Evolutionary conservation across 1,140 invertebrate genomes (phyloP), one percentile per base, ranked within the genome.

Genomic region (Zelostemma sp.): DNA sequence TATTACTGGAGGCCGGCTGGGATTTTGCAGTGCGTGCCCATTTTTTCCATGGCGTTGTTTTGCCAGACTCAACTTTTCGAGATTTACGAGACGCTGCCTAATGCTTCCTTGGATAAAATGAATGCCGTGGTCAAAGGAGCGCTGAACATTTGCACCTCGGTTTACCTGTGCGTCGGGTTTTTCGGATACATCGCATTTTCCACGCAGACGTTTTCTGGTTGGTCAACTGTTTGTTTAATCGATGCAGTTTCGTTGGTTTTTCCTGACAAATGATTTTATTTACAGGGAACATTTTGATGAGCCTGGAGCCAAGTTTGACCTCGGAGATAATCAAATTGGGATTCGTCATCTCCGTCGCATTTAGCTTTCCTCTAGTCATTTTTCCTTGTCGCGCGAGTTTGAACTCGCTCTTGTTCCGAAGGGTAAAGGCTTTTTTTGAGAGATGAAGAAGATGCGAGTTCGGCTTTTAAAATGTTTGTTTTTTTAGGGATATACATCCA

Each of bases 61-160:
- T 98, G 96, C 87, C 96, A 98, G 88, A 97, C 95, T 89, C 97
- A 99, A 86, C 83, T 99, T 19, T 99, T 99, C 86, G 94, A 97
- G 82, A 93, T 99, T 57, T 98, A 97, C 80, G 95, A 97, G 71
- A 91, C 92, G 6, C 87, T 97, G 19, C 93, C 94, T 1, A 95
- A 95, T 76, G 90, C 93, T 25, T 94, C 94, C 8, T 80, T 97
- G 33, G 94, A 95, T 63, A 93, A 93, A 79, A 95, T 98, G 90
- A 96, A 97, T 78, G 80, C 88, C 64, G 91, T 98, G 51, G 92
- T 97, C 1, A 90, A 90, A 75, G 91, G 92, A 62, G 96, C 97
- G 11, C 91, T 98, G 19, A 94, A 95, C 86, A 92, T 98, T 69
- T 98, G 96, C 83, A 94, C 95, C 41, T 84, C 88, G n/a, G 92